These are phyloP conservation scores for Galerucella nymphaeae DNA, from an alignment of 2,888 invertebrate genomes.

Conservation along the genomic window DNA sequence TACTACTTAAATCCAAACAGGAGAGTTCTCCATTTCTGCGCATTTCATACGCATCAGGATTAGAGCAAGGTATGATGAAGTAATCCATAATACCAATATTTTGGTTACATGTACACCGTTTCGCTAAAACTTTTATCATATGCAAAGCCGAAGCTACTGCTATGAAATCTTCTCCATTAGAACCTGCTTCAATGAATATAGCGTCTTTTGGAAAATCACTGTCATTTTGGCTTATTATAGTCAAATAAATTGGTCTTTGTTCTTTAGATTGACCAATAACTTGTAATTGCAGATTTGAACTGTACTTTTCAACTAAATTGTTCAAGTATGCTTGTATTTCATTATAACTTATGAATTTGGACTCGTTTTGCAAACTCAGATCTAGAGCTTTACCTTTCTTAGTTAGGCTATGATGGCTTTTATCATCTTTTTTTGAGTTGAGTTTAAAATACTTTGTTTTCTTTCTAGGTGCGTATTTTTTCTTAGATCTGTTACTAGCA, in stretches of 20 bases:
- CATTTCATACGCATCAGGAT: constrained; percentile 21
- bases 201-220: constrained; percentile 1
- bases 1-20: constrained; percentile 12
- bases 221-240: constrained; percentile 1
- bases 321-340: constrained; percentile 8
- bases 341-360: background rate
- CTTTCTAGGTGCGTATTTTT: background rate
- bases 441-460: background rate
- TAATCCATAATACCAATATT: constrained; percentile 11
- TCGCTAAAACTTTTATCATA: constrained; percentile 14
- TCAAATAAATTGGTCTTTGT: constrained; percentile 22
- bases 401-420: background rate
- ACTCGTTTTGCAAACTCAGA: background rate
- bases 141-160: constrained; percentile 14
- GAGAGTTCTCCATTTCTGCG: constrained; percentile 4
- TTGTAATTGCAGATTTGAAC: constrained; percentile 19
- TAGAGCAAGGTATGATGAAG: constrained; percentile 17
- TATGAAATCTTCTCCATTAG: constrained; percentile 15
- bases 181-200: constrained; percentile 29
- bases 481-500: background rate
- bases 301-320: background rate
- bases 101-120: background rate
- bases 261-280: constrained; percentile 21
- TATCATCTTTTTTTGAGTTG: background rate
- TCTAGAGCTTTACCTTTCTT: background rate